Base-by-base conservation (phyloP, 2,113 vertebrate species). In the Ranitomeya imitator region DNA sequence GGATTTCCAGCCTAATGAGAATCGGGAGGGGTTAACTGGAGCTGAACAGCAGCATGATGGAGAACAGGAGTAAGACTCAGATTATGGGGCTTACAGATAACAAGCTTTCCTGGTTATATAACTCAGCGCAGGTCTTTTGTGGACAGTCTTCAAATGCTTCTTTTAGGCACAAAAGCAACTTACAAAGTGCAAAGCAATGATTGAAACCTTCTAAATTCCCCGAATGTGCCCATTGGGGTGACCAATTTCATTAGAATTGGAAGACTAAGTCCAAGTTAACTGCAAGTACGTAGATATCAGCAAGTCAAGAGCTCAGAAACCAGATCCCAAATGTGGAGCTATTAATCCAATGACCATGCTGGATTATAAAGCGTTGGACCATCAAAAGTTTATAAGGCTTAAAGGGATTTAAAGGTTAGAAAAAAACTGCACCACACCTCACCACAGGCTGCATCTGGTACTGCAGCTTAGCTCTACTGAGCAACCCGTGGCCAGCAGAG, bases 61-160 rank as follows among this genome's bases (percentile, higher is more conserved):
- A 15, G 69, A 67, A 57, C 77, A 67, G 71, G 31, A 45, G 52
- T 61, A 61, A 78, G 55, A 45, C 21, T 2, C 2, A 23, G 55
- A 23, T n/a, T 86, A 86, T 79, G 85, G 26, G 57, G 85, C 76
- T 79, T 79, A 86, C 77, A 59, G 71, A 21, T 76, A 86, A 86
- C 73, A 86, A 79, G 74, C 79, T 80, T 79, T 67, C 76, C 23
- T 26, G 7, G 74, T 65, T 86, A 79, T 74, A 86, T 26, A 79
- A 78, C 76, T 13, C 8, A 1, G 57, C 5, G 21, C 54, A 65
- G 19, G 57, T 61, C 59, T 37, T 21, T 61, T 61, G 21, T 82
- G 74, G 74, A 77, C 26, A 19, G 55, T 45, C 79, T 60, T 59
- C n/a, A 80, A 55, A 57, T 57, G n/a, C 78, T 80, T 8, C 55